Evolutionary conservation across 2,797 vertebrate genomes (phyloP), one percentile per base, ranked within the genome.

Genomic region (Moxostoma hubbsi): DNA sequence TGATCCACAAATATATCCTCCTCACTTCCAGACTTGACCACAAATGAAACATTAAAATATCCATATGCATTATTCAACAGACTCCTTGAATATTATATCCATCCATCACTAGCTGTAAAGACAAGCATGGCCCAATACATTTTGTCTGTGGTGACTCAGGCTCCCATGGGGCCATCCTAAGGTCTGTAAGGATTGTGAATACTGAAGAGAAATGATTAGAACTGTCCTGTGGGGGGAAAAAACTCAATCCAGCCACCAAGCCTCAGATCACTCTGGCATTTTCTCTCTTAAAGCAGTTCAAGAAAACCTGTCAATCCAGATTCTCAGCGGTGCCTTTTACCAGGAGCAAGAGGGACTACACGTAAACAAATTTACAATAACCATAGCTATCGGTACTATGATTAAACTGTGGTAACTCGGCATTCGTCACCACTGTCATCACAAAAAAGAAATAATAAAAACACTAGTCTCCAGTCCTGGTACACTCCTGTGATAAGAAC

Each of bases 41-140:
- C 87, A 57, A 92, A 91, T 93, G 81, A 90, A 92, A 88, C 88
- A 92, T 93, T 87, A 91, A 85, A 92, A 89, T 84, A 75, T 81
- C 84, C 67, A 77, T 79, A 84, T 78, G 86, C 81, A 90, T 90
- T 90, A 91, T 91, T 92, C 75, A 91, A 72, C 57, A 80, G 68
- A 47, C 49, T 0, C 9, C 55, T 85, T 90, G 87, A 92, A 93
- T 92, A 89, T 92, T 89, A 91, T 81, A 92, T 90, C 87, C 87
- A 86, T 85, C 86, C 79, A 86, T 91, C 86, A 82, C 74, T 75
- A 85, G 79, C 82, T 81, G 85, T 73, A 80, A 89, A 89, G 87
- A 88, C 88, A 91, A 73, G 85, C 77, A 62, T 58, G 79, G 50
- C 75, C 73, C 81, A 78, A 86, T 80, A 81, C 81, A 89, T 84